Percentiles rank a stretch among this genome's conserved stretches.
These are phyloP conservation scores for Erebia aethiops DNA, from an alignment of 2,888 invertebrate genomes.

Conservation along the genomic window DNA sequence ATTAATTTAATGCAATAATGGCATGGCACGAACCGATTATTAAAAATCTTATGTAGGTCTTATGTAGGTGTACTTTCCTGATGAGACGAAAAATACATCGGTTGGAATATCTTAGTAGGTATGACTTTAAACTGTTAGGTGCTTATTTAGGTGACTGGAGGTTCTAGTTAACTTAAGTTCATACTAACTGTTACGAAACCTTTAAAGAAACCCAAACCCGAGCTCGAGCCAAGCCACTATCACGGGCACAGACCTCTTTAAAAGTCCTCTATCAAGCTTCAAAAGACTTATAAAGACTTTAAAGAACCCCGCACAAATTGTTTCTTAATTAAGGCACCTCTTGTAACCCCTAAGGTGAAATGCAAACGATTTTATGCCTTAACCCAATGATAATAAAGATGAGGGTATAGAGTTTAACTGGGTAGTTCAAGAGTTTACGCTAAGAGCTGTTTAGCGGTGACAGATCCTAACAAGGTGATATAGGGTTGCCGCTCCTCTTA, in stretches of 20 bases:
- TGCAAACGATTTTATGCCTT: conserved; percentile 18
- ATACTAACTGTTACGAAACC: neutral
- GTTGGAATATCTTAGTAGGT: too few species aligned
- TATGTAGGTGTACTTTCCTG: too few species aligned
- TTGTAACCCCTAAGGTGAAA: conserved; percentile 11
- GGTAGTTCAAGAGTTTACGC: conserved; percentile 26
- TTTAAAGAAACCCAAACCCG: neutral
- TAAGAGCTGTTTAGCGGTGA: conserved; percentile 40
- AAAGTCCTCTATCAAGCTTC: conserved; percentile 34
- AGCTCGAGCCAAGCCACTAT: conserved; percentile 1
- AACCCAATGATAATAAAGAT: neutral
- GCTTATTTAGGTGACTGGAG: too few species aligned
- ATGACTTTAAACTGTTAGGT: too few species aligned
- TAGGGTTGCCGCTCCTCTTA: conserved; percentile 31
- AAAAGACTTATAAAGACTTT: conserved; percentile 31
- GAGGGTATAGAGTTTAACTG: conserved; percentile 21
- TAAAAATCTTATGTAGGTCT: too few species aligned
- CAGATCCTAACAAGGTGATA: conserved; percentile 39
- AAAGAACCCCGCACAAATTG: conserved; percentile 34
- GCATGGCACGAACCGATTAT: too few species aligned
- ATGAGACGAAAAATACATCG: too few species aligned
- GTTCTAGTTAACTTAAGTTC: too few species aligned
- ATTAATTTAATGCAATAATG: too few species aligned
- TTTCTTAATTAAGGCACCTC: conserved; percentile 32
- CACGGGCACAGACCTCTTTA: conserved; percentile 23